Conservation (phyloP, 2,797 vertebrate genomes). For the Lates japonicus region DNA sequence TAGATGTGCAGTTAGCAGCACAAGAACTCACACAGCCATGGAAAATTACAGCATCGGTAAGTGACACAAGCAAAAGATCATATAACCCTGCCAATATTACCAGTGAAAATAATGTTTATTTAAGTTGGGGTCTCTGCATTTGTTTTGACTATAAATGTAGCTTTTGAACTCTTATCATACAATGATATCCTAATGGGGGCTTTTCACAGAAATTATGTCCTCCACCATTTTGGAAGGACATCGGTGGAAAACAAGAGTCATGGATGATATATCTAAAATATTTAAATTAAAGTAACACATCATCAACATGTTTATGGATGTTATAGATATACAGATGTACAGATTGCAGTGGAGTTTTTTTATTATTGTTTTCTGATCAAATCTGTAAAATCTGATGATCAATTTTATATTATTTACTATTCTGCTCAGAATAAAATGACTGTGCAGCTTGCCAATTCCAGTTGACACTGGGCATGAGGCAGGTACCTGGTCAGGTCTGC, state of each 20-base stretch:
- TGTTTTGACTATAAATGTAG: not conserved
- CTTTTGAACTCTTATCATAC: not conserved
- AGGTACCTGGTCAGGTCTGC: too few species aligned
- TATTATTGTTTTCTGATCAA: too few species aligned
- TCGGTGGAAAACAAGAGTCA: not conserved
- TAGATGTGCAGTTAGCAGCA: not conserved
- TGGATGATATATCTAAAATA: not conserved
- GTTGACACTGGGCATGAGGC: too few species aligned
- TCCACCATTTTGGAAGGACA: not conserved
- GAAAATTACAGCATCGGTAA: not conserved
- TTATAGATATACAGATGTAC: too few species aligned
- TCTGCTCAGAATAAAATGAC: not conserved
- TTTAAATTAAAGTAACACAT: not conserved
- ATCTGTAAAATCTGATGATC: too few species aligned
- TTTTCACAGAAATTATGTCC: too few species aligned
- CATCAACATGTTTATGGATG: too few species aligned
- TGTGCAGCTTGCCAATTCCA: too few species aligned
- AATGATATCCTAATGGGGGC: not conserved
- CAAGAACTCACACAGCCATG: not conserved
- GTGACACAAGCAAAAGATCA: not conserved
- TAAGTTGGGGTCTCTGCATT: not conserved
- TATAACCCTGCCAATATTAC: not conserved
- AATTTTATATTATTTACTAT: too few species aligned
- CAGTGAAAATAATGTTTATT: not conserved
- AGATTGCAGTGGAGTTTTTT: too few species aligned